Evolutionary conservation across 2,888 invertebrate genomes (phyloP), one percentile per base, ranked within the genome.

Genomic region (Adelphocoris suturalis): DNA sequence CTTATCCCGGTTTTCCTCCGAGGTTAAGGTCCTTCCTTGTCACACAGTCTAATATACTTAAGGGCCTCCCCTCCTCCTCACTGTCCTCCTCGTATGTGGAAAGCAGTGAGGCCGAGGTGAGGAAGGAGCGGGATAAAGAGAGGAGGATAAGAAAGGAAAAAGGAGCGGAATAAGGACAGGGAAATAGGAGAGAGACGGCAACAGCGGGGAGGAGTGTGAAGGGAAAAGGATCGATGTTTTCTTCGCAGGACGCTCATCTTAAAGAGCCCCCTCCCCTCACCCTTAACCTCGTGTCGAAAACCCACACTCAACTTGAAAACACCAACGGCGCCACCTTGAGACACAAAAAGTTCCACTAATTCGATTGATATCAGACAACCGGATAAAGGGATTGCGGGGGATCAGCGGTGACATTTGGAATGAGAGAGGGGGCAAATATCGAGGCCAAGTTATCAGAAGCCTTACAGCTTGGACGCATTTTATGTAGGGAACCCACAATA

Each of bases 31-130:
- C 46, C 78, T 80, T 28, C 78, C 78, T 80, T 80, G 78, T 80
- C 78, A 80, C 78, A 80, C 78, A 37, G 78, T 80, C 78, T 80
- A 80, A 80, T 80, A 80, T 80, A 37, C 46, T 80, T 80, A 80
- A 80, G 46, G 78, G 78, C 28, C 75, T 75, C 75, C 23, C 1
- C 37, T 7, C 37, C 37, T 37, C 37, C 37, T 37, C 37, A 37
- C n/a, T n/a, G n/a, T 37, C 37, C 23, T 28, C 13, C 37, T n/a
- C n/a, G 19, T 27, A 12, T 27, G n/a, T 11, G 14, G 78, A 37
- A 28, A 3, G 46, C 9, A 37, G 28, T 7, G 78, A 28, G 5
- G 2, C 5, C 5, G 37, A 23, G 78, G 78, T 28, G 78, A 7
- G 28, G 28, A 16, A 16, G 78, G 28, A 16, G 16, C 3, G 68